A percentile compares a stretch with the other conserved stretches of the same genome.
Evolutionary conservation across 2,113 vertebrate genomes (phyloP).

Genomic region (Mystacornis crossleyi): DNA sequence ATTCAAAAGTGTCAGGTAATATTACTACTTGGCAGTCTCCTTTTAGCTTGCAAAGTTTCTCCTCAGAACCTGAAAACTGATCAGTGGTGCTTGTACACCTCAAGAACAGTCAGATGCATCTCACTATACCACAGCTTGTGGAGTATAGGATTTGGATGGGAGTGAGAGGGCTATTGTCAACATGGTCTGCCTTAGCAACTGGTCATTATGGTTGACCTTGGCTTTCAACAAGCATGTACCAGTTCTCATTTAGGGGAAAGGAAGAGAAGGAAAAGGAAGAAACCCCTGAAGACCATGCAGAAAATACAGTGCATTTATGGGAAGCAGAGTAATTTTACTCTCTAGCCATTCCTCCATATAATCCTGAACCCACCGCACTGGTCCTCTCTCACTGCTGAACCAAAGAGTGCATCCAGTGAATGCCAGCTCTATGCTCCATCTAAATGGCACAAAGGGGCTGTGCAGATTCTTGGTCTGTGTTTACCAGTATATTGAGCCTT

Average conservation of each 20-base stretch:
- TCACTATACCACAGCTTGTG: neutral
- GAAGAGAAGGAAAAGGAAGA: neutral
- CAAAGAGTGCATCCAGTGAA: neutral
- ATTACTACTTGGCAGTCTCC: neutral
- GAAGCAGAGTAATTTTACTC: neutral
- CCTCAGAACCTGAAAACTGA: neutral
- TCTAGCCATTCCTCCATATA: neutral
- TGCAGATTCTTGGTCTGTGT: neutral
- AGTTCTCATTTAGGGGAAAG: neutral
- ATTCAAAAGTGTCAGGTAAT: neutral
- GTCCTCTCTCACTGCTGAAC: neutral
- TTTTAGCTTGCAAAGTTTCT: neutral
- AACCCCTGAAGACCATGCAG: neutral
- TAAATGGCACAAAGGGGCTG: neutral
- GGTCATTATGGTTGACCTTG: neutral
- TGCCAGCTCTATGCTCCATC: neutral
- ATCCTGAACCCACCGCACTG: neutral
- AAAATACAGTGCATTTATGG: neutral
- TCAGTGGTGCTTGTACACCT: neutral
- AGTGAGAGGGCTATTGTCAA: neutral
- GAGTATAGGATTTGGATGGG: neutral
- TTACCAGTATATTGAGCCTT: neutral
- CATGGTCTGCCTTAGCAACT: neutral
- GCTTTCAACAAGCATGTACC: neutral
- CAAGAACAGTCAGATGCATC: neutral